Evolutionary conservation across 2,797 vertebrate genomes (phyloP).

Genomic region (Staurois parvus): DNA sequence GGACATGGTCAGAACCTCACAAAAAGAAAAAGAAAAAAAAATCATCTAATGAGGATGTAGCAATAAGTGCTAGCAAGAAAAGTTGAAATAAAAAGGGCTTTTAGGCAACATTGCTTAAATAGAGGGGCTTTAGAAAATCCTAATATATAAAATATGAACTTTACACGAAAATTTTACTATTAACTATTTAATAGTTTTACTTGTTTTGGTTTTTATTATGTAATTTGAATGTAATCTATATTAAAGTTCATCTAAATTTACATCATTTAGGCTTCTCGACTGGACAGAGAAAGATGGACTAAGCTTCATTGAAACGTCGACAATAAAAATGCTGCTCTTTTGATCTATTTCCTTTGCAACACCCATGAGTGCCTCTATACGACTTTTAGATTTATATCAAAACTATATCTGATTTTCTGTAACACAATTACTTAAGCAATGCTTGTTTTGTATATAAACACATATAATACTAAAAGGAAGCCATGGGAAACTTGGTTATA

Average conservation of each 20-base stretch:
- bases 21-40: slow-evolving; percentile 82
- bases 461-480: no score
- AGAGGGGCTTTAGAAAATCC: slow-evolving; percentile 81
- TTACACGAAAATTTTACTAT: neutral
- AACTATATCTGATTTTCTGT: no score
- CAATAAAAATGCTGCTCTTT: no score
- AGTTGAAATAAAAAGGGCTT: slow-evolving; percentile 83
- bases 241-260: neutral
- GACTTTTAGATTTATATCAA: no score
- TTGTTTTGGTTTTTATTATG: neutral
- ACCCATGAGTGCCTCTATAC: no score
- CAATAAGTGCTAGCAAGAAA: slow-evolving; percentile 84
- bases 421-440: no score
- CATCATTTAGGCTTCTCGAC: neutral
- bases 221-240: neutral
- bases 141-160: slow-evolving; percentile 67
- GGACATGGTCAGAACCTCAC: slow-evolving; percentile 77
- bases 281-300: no score
- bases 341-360: no score
- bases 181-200: neutral
- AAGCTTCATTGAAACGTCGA: no score
- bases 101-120: slow-evolving; percentile 84
- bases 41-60: slow-evolving; percentile 84
- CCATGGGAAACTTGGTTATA: no score
- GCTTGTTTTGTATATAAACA: no score